Base-by-base conservation (phyloP, 2,888 invertebrate genomes). In the Coleophora deauratella region DNA sequence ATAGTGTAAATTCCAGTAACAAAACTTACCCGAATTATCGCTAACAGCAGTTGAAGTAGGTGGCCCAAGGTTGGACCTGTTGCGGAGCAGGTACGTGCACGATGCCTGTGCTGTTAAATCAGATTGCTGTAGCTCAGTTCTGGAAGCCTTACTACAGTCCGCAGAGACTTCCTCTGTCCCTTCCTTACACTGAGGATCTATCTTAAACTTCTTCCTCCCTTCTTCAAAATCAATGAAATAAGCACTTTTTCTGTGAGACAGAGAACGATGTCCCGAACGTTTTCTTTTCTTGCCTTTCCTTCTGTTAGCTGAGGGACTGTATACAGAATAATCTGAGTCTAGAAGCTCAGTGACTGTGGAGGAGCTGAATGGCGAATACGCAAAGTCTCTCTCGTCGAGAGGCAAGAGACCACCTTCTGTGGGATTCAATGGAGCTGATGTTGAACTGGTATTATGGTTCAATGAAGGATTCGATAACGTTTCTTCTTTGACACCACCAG, bases 141-240 rank as follows among this genome's bases (percentile, higher is more conserved):
- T 70, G 13, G 59, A 59, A 42, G 61, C 53, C 47, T 59, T 67
- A 47, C 55, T 62, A 21, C 6, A 21, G 42, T 67, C 68, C 27
- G 49, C 46, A 32, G 51, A 41, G 46, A 59, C 57, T 49, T 65
- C 66, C 48, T 67, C 69, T 43, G 52, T 66, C 9, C 66, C 50
- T 30, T 73, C 74, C 54, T 68, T 85, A 62, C 63, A 75, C 59
- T 71, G 74, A 57, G 69, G 52, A 68, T 87, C 87, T 81, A 87
- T 86, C 81, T 88, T 88, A 68, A 85, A 79, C 67, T 76, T 82
- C 67, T 86, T 78, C 57, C 74, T 68, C 55, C 67, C 73, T 55
- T 75, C 72, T 44, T 79, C 81, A 48, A 72, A 52, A 53, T 74
- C 70, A 42, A 81, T 57, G 50, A 73, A 57, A 53, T 55, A 71